These are phyloP conservation scores for Lottia gigantea DNA, from an alignment of 2,888 invertebrate species.

Conservation along the genomic window DNA sequence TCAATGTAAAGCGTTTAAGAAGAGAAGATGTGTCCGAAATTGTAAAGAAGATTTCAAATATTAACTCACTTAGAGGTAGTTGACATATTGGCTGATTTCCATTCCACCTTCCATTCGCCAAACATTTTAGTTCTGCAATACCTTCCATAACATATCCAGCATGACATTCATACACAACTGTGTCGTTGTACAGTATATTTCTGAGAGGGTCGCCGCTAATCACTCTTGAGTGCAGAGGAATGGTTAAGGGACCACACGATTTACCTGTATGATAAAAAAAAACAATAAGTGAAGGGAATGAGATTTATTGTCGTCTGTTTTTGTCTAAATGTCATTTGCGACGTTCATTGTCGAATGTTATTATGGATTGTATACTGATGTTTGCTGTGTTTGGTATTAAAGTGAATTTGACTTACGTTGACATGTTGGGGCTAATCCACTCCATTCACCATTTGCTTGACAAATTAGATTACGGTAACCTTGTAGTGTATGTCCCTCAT, in stretches of 20 bases:
- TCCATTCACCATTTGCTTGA: slow-evolving; percentile 62
- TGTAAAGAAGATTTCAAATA: background rate
- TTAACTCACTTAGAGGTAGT: slow-evolving; percentile 13
- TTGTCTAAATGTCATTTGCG: background rate
- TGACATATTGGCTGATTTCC: slow-evolving; percentile 21
- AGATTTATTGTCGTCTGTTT: too few relatives aligned
- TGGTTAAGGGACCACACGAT: slow-evolving; percentile 11
- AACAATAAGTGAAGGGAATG: too few relatives aligned
- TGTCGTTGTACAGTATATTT: slow-evolving; percentile 30
- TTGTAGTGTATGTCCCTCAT: slow-evolving; percentile 83
- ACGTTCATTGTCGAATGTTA: too few relatives aligned
- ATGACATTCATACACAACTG: slow-evolving; percentile 40
- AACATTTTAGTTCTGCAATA: slow-evolving; percentile 44
- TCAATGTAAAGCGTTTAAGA: too few relatives aligned
- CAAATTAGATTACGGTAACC: slow-evolving; percentile 83
- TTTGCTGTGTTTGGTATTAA: too few relatives aligned
- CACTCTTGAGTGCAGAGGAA: slow-evolving; percentile 6
- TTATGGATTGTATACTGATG: too few relatives aligned
- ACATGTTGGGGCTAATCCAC: slow-evolving; percentile 51
- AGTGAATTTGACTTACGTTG: slow-evolving; percentile 13
- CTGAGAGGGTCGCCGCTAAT: slow-evolving; percentile 14
- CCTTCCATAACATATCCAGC: slow-evolving; percentile 50
- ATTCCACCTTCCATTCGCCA: slow-evolving; percentile 50
- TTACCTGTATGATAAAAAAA: slow-evolving; percentile 18
- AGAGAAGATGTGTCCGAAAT: too few relatives aligned